phyloP scores from a whole-genome alignment of 2,113 vertebrate genomes.

The Grus americana region DNA sequence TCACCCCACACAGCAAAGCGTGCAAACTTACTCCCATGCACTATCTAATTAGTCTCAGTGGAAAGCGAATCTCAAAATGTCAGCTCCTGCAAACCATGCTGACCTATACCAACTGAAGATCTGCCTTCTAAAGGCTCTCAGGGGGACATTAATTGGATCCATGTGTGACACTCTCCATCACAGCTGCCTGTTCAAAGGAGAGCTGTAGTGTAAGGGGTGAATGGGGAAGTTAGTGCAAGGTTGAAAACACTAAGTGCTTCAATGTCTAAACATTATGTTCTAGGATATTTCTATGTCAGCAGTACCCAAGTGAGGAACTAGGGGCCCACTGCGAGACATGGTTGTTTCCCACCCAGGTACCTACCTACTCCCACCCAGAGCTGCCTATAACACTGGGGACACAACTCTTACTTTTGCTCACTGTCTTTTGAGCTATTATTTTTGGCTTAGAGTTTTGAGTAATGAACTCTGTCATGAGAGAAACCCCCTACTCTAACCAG shows the following conservation, averaged over 20 bases:
- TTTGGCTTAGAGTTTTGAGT: not conserved
- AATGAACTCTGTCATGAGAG: not conserved
- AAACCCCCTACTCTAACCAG: not conserved
- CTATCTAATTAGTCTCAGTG: not conserved
- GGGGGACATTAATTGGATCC: not conserved
- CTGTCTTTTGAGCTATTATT: not conserved
- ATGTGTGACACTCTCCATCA: not conserved
- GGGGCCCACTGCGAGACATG: rapidly evolving
- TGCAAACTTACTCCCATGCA: not conserved
- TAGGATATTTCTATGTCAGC: not conserved
- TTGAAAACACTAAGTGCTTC: not conserved
- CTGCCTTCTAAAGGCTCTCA: not conserved
- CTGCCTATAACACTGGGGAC: not conserved
- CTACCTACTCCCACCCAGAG: not conserved
- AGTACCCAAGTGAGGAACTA: not conserved
- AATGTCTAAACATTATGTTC: not conserved
- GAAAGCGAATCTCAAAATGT: not conserved
- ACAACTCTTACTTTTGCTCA: not conserved
- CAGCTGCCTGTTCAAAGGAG: not conserved
- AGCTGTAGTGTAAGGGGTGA: not conserved
- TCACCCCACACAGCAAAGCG: not conserved
- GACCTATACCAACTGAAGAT: not conserved
- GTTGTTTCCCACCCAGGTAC: not conserved
- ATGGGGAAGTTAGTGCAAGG: not conserved
- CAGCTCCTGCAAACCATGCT: not conserved